Conservation (phyloP, 2,113 vertebrate genomes). For the Cottus gobio region DNA sequence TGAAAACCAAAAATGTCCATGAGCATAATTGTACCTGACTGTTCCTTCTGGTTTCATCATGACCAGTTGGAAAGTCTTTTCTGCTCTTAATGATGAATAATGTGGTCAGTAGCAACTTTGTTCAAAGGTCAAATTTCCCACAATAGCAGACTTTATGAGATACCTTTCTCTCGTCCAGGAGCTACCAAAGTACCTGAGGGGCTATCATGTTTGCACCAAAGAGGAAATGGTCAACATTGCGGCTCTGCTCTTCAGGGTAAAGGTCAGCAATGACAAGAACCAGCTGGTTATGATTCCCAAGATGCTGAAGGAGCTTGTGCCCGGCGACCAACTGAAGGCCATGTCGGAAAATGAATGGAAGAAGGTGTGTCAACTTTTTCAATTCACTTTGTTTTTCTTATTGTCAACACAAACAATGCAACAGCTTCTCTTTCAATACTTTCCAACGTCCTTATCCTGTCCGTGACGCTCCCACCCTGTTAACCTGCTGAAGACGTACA, state of each 20-base stretch:
- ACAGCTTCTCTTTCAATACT: neutral
- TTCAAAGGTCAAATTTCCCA: neutral
- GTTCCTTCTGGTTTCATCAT: neutral
- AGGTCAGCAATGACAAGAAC: slow-evolving; percentile 81
- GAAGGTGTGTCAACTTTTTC: slow-evolving; percentile 82
- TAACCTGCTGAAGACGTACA: neutral
- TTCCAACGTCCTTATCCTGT: neutral
- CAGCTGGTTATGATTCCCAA: slow-evolving; percentile 87
- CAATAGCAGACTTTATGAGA: neutral
- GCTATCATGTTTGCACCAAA: slow-evolving; percentile 90
- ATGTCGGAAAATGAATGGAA: slow-evolving; percentile 93
- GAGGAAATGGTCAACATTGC: slow-evolving; percentile 90
- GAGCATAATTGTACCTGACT: neutral
- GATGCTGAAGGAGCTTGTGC: slow-evolving; percentile 91
- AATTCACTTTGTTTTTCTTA: neutral
- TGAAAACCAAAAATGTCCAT: neutral
- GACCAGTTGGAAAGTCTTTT: neutral
- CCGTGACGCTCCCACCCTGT: neutral
- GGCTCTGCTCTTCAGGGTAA: slow-evolving; percentile 89
- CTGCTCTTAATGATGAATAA: neutral
- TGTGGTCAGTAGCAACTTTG: neutral
- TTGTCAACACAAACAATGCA: neutral
- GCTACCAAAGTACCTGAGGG: slow-evolving; percentile 94
- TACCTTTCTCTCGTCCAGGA: slow-evolving; percentile 81
- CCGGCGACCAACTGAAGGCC: slow-evolving; percentile 87